A percentile compares a stretch with the other conserved stretches of the same genome.
Conservation (phyloP, 2,113 vertebrate species). For the Cyprinodon tularosa region DNA sequence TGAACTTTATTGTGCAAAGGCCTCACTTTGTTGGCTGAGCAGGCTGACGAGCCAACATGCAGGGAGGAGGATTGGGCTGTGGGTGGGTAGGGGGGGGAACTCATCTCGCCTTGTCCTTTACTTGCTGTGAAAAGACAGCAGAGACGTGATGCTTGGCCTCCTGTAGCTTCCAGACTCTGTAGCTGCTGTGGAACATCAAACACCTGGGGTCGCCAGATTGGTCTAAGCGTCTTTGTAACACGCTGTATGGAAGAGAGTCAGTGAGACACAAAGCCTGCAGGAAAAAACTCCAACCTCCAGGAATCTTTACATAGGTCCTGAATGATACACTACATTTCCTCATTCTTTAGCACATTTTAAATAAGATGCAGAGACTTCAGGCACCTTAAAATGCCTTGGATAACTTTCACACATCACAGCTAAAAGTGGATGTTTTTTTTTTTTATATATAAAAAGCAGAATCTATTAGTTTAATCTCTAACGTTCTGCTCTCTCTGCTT, state of each 20-base stretch:
- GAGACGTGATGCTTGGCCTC: conserved; percentile 1
- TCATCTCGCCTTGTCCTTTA: conserved; percentile 27
- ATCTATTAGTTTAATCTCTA: too few species aligned
- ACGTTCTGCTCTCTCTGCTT: too few species aligned
- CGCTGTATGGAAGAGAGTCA: background rate
- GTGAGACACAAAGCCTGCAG: too few species aligned
- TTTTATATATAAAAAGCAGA: too few species aligned
- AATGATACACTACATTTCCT: too few species aligned
- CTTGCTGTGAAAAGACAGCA: conserved; percentile 24
- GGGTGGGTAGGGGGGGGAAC: conserved; percentile 11
- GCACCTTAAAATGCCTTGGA: too few species aligned
- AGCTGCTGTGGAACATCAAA: conserved; percentile 25
- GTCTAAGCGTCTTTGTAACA: background rate
- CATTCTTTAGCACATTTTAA: too few species aligned
- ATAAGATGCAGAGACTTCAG: too few species aligned
- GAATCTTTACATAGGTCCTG: too few species aligned
- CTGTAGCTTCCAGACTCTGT: conserved; percentile 23
- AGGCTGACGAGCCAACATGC: conserved; percentile 42
- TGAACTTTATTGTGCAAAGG: conserved; percentile 69
- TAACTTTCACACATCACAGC: too few species aligned
- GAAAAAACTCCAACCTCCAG: too few species aligned
- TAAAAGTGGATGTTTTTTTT: too few species aligned
- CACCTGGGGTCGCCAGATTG: background rate
- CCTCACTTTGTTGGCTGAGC: conserved; percentile 59
- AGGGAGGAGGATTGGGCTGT: background rate